phyloP scores from a whole-genome alignment of 2,888 invertebrate species.

The Nowickia ferox region DNA sequence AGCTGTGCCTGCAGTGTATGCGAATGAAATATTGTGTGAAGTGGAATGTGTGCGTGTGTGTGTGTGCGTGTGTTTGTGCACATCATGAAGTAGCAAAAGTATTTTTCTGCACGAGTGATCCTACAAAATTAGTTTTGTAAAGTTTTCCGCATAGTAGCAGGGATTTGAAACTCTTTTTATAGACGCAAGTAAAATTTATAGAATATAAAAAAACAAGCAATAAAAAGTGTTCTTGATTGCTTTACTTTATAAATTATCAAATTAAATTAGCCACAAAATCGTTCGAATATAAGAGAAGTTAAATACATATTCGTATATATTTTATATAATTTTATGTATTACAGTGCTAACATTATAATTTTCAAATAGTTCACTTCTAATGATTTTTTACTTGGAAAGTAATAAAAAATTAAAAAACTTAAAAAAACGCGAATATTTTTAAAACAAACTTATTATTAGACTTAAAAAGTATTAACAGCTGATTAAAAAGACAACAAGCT shows the following conservation, averaged over 20 bases:
- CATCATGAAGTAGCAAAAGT: constrained; percentile 11
- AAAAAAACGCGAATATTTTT: no score
- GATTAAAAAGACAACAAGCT: no score
- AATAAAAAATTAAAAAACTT: no score
- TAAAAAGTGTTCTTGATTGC: constrained; percentile 32
- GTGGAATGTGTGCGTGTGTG: neutral
- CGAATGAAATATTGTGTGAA: constrained; percentile 2
- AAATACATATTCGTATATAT: neutral
- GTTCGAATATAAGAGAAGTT: neutral
- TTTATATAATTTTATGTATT: no score
- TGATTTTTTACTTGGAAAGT: no score
- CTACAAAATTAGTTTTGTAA: constrained; percentile 42
- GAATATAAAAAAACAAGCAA: neutral
- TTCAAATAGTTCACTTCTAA: no score
- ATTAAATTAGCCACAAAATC: neutral
- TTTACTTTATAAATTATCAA: constrained; percentile 49
- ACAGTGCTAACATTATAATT: no score
- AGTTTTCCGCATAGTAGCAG: neutral
- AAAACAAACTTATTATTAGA: no score
- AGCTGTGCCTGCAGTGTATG: constrained; percentile 52
- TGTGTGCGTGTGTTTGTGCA: constrained; percentile 41
- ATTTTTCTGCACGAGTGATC: constrained; percentile 61
- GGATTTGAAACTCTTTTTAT: neutral
- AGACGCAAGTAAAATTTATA: neutral
- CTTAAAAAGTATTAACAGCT: no score